Evolutionary conservation across 2,888 invertebrate genomes (phyloP).

Genomic region (Mimas tiliae): DNA sequence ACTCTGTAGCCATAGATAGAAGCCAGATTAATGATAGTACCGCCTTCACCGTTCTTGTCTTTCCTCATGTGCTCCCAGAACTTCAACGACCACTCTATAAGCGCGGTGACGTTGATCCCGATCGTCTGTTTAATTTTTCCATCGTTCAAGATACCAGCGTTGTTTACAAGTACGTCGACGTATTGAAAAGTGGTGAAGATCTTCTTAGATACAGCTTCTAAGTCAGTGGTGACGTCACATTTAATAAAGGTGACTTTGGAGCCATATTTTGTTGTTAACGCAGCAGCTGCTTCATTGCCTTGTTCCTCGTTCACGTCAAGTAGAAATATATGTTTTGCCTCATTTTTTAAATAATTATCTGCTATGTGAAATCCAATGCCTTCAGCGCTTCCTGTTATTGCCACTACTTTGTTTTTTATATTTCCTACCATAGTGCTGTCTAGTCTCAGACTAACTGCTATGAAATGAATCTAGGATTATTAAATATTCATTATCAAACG

Average conservation of each 20-base stretch:
- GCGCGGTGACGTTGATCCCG: constrained; percentile 60
- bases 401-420: constrained; percentile 35
- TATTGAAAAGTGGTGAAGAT: constrained; percentile 52
- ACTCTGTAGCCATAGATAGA: constrained; percentile 84
- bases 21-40: constrained; percentile 86
- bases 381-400: constrained; percentile 76
- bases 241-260: constrained; percentile 73
- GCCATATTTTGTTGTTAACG: constrained; percentile 72
- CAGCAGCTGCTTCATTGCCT: constrained; percentile 65
- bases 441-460: background rate
- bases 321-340: constrained; percentile 52
- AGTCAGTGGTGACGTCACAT: constrained; percentile 77
- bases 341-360: constrained; percentile 69
- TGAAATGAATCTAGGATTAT: background rate
- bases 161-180: constrained; percentile 71
- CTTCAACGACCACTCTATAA: constrained; percentile 69
- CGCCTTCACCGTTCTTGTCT: constrained; percentile 82
- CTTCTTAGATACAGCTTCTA: constrained; percentile 64
- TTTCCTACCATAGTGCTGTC: constrained; percentile 9
- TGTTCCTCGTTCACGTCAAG: constrained; percentile 56
- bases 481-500: background rate
- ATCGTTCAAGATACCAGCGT: constrained; percentile 64
- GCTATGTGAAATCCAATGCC: constrained; percentile 78
- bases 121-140: constrained; percentile 47
- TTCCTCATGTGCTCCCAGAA: constrained; percentile 84